Conservation (phyloP, 2,797 vertebrate genomes). For the Gymnodraco acuticeps region DNA sequence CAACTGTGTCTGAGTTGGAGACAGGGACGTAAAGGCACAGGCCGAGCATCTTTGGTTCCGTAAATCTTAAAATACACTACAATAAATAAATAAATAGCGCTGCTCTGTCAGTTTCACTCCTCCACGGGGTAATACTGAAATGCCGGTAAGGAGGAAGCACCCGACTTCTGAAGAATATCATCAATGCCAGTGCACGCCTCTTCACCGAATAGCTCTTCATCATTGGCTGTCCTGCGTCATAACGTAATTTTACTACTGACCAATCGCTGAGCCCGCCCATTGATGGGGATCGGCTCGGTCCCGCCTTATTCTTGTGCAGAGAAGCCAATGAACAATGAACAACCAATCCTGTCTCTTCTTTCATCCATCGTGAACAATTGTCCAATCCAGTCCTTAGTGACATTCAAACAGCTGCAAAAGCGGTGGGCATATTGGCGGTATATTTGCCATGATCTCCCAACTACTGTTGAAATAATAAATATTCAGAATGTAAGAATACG, state of each 20-base stretch:
- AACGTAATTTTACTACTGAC: constrained; percentile 55
- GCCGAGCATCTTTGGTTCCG: constrained; percentile 86
- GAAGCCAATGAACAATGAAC: rapidly evolving
- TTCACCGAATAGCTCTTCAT: constrained; percentile 8
- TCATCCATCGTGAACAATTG: rapidly evolving
- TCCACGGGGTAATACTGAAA: constrained; percentile 35
- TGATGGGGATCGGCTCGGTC: constrained; percentile 10
- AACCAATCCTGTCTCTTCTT: constrained; percentile 33
- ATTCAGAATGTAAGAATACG: no score
- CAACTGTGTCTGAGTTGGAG: constrained; percentile 85
- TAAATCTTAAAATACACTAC: constrained; percentile 33
- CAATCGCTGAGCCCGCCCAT: constrained; percentile 61
- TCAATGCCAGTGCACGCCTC: constrained; percentile 35
- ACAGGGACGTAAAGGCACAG: constrained; percentile 92
- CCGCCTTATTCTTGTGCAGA: neutral
- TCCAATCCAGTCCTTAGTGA: constrained; percentile 25
- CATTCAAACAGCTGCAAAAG: constrained; percentile 1
- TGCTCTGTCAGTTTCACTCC: rapidly evolving
- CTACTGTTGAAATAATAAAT: no score
- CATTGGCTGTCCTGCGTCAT: constrained; percentile 27
- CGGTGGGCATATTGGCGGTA: neutral
- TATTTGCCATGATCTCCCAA: no score
- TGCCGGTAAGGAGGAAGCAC: constrained; percentile 62
- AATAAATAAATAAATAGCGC: constrained; percentile 84
- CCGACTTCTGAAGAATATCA: constrained; percentile 47